Evolutionary conservation across 2,113 vertebrate genomes (phyloP).

Genomic region (Macrotis lagotis): DNA sequence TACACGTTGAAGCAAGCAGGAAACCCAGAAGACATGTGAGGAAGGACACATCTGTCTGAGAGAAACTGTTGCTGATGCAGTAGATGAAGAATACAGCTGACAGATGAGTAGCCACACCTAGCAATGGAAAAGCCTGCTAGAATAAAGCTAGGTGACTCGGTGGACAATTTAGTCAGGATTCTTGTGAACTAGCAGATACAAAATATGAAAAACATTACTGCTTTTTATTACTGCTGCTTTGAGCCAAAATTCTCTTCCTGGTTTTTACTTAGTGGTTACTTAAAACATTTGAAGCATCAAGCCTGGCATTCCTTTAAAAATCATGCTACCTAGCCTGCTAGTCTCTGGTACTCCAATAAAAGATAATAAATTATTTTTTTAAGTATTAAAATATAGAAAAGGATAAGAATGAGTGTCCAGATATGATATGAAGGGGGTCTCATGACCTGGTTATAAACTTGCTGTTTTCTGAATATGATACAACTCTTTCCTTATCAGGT

Average conservation of each 20-base stretch:
- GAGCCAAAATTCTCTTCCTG: background rate
- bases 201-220: background rate
- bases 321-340: slow-evolving; percentile 53
- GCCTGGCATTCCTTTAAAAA: slow-evolving; percentile 33
- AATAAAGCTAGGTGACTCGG: background rate
- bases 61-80: background rate
- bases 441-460: accelerated
- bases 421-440: accelerated
- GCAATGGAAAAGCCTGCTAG: background rate
- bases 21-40: background rate
- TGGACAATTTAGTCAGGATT: background rate
- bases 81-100: background rate
- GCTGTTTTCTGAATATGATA: background rate
- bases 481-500: accelerated
- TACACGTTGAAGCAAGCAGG: slow-evolving; percentile 47
- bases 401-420: background rate
- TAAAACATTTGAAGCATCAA: slow-evolving; percentile 22
- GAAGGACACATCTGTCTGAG: slow-evolving; percentile 35
- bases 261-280: slow-evolving; percentile 10
- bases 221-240: background rate
- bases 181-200: background rate
- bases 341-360: background rate
- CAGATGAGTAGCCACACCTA: background rate
- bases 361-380: slow-evolving; percentile 38
- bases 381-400: slow-evolving; percentile 7